Base-by-base conservation (phyloP, 30 jellyfish, hydroid and myxozoan genomes). In the Aurelia aurita region DNA sequence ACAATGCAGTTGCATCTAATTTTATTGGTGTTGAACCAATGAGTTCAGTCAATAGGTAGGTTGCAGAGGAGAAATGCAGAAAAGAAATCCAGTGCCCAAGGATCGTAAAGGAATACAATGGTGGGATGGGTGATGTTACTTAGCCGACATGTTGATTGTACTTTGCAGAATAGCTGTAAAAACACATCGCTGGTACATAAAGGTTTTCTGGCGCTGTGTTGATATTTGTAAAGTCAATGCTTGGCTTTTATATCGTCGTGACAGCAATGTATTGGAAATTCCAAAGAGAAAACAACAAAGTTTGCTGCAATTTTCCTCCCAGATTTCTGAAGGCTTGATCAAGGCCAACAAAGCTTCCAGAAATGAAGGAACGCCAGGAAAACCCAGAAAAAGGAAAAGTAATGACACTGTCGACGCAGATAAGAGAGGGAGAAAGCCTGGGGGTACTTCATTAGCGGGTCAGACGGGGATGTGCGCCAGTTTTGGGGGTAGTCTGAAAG, bases 51-150 rank as follows among this genome's bases (percentile, higher is more conserved):
- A 31, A 76, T 29, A 55, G 77, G 39, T 76, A 62, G 88, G 4
- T 64, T 31, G 57, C 70, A 20, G 79, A 74, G 23, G 87, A 45
- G 51, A 44, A 58, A 57, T 44, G 31, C 34, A 55, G 55, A 53
- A 74, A 44, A 15, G 90, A 82, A 28, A 49, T 59, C 27, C 28
- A 27, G 27, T 51, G 91, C 47, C 92, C 96, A 18, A 57, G 3
- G 39, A 31, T 74, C 22, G 69, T 73, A 32, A 63, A 35, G 16
- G 20, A 20, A 15, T 86, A 74, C 60, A 86, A 86, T 60, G 51
- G 55, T 25, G 91, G 90, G n/a, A 87, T 87, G 92, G 87, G 96
- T 14, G 92, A 81, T 26, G 96, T 76, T 53, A 87, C 73, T 73
- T 87, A 65, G 95, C 95, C 14, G 95, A 85, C 34, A 73, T 58